phyloP scores from a whole-genome alignment of 2,888 invertebrate species.

The Amaurobius ferox region DNA sequence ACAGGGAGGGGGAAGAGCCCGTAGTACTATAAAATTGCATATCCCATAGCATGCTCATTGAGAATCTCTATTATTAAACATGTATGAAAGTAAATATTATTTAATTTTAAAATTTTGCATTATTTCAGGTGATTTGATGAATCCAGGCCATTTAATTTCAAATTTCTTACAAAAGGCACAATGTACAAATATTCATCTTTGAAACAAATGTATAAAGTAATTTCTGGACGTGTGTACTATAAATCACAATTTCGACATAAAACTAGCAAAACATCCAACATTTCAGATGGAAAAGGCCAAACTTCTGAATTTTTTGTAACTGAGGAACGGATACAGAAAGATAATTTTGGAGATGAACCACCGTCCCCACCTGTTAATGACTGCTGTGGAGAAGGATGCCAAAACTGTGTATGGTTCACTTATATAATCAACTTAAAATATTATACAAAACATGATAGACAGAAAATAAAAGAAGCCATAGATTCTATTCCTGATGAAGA shows the following conservation, averaged over 20 bases:
- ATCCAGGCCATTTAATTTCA: too few species aligned
- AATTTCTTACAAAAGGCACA: too few species aligned
- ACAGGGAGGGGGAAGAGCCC: too few species aligned
- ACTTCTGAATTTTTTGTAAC: neutral
- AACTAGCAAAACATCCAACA: neutral
- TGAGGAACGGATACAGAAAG: neutral
- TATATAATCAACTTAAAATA: slow-evolving; percentile 36
- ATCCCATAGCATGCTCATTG: too few species aligned
- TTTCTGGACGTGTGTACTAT: neutral
- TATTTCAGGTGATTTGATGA: too few species aligned
- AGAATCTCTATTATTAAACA: too few species aligned
- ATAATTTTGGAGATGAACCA: neutral
- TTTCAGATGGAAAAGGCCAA: too few species aligned
- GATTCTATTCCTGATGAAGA: slow-evolving; percentile 23
- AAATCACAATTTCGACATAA: neutral
- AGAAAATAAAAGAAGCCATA: slow-evolving; percentile 30
- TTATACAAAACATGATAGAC: slow-evolving; percentile 22
- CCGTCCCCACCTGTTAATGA: slow-evolving; percentile 6
- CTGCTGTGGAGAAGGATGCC: slow-evolving; percentile 43
- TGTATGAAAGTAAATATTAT: too few species aligned
- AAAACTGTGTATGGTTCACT: slow-evolving; percentile 57
- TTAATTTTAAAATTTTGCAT: too few species aligned
- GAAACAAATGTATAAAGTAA: neutral
- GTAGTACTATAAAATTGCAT: too few species aligned
- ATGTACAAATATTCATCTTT: neutral